These are phyloP conservation scores for Lasioglossum calceatum DNA, from an alignment of 2,888 invertebrate species.

Conservation along the genomic window DNA sequence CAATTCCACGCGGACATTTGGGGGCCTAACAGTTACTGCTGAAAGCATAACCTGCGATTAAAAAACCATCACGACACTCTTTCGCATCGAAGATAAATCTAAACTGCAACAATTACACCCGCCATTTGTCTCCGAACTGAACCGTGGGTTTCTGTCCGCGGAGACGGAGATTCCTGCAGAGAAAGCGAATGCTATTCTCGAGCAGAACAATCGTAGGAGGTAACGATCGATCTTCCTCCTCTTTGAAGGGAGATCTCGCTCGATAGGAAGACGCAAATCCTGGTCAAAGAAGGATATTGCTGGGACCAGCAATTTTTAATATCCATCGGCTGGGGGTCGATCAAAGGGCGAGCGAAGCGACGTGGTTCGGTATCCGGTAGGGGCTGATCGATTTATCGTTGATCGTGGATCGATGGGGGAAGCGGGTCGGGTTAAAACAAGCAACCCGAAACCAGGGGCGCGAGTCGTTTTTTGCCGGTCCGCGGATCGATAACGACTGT, in stretches of 20 bases:
- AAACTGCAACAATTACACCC: neutral
- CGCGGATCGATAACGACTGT: slow-evolving; percentile 77
- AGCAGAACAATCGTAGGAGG: neutral
- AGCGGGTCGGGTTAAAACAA: slow-evolving; percentile 2
- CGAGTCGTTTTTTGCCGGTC: slow-evolving; percentile 52
- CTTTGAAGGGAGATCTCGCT: neutral
- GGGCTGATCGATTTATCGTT: slow-evolving; percentile 4
- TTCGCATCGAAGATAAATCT: no score
- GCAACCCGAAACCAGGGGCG: slow-evolving; percentile 21
- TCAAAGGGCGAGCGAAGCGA: neutral
- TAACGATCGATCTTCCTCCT: neutral
- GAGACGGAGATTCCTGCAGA: neutral
- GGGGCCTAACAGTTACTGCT: neutral
- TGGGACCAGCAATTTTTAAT: slow-evolving; percentile 34
- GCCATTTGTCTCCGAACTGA: neutral
- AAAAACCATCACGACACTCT: neutral
- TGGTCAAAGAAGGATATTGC: slow-evolving; percentile 16
- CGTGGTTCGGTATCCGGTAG: neutral
- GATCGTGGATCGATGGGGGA: neutral
- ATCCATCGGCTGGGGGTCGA: slow-evolving; percentile 7
- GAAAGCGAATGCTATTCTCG: neutral
- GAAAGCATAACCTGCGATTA: neutral
- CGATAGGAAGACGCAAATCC: neutral
- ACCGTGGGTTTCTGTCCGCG: neutral
- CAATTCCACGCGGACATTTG: neutral